Evolutionary conservation across 2,113 vertebrate species (phyloP).

Genomic region (Calcarius ornatus): DNA sequence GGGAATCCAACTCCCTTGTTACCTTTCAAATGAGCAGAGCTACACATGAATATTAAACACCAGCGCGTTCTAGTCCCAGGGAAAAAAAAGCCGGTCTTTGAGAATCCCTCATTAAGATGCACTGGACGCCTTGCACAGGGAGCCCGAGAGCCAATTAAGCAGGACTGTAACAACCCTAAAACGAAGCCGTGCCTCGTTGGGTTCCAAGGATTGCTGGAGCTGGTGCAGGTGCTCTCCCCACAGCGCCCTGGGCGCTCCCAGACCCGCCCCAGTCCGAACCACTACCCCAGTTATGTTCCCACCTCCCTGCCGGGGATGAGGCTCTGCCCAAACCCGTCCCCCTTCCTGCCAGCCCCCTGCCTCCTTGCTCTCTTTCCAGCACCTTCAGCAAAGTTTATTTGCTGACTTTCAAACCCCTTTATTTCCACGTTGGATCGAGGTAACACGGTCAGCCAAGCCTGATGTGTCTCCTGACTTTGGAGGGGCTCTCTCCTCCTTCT

Average conservation of each 20-base stretch:
- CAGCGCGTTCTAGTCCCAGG: neutral
- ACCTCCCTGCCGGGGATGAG: neutral
- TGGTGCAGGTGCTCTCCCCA: neutral
- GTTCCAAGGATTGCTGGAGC: neutral
- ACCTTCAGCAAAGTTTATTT: neutral
- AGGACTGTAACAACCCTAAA: conserved; percentile 1
- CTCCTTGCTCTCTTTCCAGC: neutral
- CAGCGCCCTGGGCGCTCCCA: neutral
- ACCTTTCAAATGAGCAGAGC: conserved; percentile 48
- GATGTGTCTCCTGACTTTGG: neutral
- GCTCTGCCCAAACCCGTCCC: neutral
- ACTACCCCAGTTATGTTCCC: rapidly evolving
- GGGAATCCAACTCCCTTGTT: conserved; percentile 48
- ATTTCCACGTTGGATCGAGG: neutral
- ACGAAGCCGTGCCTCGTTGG: neutral
- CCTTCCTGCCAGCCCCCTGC: neutral
- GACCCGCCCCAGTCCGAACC: neutral
- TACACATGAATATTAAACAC: conserved; percentile 61
- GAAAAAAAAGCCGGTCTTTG: conserved; percentile 34
- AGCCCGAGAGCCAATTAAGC: conserved; percentile 52
- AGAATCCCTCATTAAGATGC: conserved; percentile 61
- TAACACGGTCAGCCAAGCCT: neutral
- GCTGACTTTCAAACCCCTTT: neutral
- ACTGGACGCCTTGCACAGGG: conserved; percentile 16
- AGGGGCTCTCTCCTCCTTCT: neutral